Conservation (phyloP, 2,113 vertebrate species). For the Triplophysa dalaica region DNA sequence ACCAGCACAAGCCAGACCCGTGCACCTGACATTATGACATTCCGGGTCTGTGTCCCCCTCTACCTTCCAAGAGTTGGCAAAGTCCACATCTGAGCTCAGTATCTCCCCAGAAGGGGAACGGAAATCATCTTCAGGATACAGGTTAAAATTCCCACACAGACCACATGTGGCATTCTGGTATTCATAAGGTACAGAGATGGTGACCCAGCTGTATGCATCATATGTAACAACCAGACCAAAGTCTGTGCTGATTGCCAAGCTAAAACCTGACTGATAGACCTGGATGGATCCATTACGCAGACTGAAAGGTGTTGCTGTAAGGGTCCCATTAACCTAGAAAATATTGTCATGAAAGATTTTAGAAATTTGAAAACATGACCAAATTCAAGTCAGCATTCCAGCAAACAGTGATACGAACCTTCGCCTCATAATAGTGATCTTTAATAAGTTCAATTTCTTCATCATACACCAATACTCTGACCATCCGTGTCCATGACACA, state of each 20-base stretch:
- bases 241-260: conserved; percentile 56
- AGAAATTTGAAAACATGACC: neutral
- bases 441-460: conserved; percentile 59
- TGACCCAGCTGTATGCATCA: conserved; percentile 53
- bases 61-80: conserved; percentile 65
- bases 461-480: conserved; percentile 57
- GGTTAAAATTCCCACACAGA: conserved; percentile 67
- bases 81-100: conserved; percentile 59
- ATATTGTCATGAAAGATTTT: neutral
- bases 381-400: neutral
- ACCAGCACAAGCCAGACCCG: conserved; percentile 28
- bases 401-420: conserved; percentile 52
- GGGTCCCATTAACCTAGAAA: conserved; percentile 63
- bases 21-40: conserved; percentile 41
- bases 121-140: conserved; percentile 56
- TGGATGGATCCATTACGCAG: conserved; percentile 57
- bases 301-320: conserved; percentile 53
- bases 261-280: conserved; percentile 60
- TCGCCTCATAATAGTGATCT: conserved; percentile 43
- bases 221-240: conserved; percentile 67
- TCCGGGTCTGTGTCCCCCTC: conserved; percentile 30
- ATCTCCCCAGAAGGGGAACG: conserved; percentile 49
- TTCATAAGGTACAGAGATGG: conserved; percentile 54
- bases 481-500: conserved; percentile 60
- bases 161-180: conserved; percentile 62